A percentile compares a stretch with the other conserved stretches of the same genome.
These are phyloP conservation scores for Microchirus variegatus DNA, from an alignment of 2,797 vertebrate genomes.

Conservation along the genomic window DNA sequence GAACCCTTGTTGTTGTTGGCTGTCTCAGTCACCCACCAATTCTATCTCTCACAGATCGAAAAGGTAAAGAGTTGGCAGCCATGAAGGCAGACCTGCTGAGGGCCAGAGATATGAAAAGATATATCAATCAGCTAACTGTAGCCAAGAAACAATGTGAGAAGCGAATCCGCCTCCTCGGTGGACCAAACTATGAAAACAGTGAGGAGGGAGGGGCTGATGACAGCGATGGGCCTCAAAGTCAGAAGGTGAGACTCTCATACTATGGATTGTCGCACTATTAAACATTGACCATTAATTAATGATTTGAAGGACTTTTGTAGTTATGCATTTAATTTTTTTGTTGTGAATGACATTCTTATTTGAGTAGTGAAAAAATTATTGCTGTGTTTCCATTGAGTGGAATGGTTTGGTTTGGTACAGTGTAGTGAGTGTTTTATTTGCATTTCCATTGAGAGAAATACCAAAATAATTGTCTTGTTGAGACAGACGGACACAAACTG, in stretches of 20 bases:
- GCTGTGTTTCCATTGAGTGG: too few relatives aligned
- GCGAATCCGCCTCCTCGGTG: constrained; percentile 90
- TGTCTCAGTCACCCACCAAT: background rate
- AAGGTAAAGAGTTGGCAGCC: constrained; percentile 95
- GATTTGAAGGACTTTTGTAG: too few relatives aligned
- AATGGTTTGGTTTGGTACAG: too few relatives aligned
- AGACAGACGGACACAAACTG: too few relatives aligned
- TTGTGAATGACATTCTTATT: too few relatives aligned
- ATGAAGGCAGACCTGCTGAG: constrained; percentile 97
- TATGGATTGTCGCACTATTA: too few relatives aligned
- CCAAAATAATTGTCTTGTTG: too few relatives aligned
- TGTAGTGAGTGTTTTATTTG: too few relatives aligned
- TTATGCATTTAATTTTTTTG: too few relatives aligned
- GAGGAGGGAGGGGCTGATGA: constrained; percentile 83
- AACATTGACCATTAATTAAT: too few relatives aligned
- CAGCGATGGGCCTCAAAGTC: constrained; percentile 87
- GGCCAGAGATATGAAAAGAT: constrained; percentile 96
- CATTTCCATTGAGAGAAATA: too few relatives aligned
- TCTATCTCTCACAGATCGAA: constrained; percentile 75
- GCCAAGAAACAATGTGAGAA: constrained; percentile 99
- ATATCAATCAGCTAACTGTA: constrained; percentile 97
- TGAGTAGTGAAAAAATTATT: too few relatives aligned
- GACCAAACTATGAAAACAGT: constrained; percentile 90
- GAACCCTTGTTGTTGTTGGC: background rate
- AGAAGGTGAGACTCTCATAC: constrained; percentile 82